Evolutionary conservation across 2,113 vertebrate species (phyloP).

Genomic region (Tiliqua scincoides): DNA sequence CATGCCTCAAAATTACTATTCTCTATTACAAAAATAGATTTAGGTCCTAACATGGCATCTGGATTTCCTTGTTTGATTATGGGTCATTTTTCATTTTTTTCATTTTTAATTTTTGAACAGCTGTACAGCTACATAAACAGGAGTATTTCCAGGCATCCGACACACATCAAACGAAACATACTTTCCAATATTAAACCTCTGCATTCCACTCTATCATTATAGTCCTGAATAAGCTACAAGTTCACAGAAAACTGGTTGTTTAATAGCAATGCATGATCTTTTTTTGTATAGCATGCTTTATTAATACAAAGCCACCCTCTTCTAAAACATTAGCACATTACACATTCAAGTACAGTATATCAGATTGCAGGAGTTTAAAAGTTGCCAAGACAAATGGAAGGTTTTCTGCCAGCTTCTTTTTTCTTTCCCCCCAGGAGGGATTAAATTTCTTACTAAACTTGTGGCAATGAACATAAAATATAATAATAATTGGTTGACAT

Average conservation of each 20-base stretch:
- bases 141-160: constrained; percentile 64
- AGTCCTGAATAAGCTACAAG: constrained; percentile 66
- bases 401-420: constrained; percentile 58
- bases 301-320: constrained; percentile 73
- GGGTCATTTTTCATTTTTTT: background rate
- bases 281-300: constrained; percentile 60
- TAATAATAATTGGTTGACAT: constrained; percentile 68
- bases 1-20: background rate
- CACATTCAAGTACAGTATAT: constrained; percentile 72
- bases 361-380: constrained; percentile 66
- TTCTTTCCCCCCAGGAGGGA: constrained; percentile 38
- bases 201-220: constrained; percentile 71
- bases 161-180: constrained; percentile 61
- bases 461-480: constrained; percentile 67
- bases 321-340: constrained; percentile 75
- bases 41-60: constrained; percentile 22
- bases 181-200: constrained; percentile 71
- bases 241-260: constrained; percentile 63
- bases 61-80: background rate
- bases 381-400: constrained; percentile 72
- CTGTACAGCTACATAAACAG: constrained; percentile 58
- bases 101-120: constrained; percentile 64
- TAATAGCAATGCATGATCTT: constrained; percentile 66
- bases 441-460: constrained; percentile 70
- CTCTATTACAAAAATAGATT: constrained; percentile 6